phyloP scores from a whole-genome alignment of 2,797 vertebrate genomes.

The Apogon talboti region DNA sequence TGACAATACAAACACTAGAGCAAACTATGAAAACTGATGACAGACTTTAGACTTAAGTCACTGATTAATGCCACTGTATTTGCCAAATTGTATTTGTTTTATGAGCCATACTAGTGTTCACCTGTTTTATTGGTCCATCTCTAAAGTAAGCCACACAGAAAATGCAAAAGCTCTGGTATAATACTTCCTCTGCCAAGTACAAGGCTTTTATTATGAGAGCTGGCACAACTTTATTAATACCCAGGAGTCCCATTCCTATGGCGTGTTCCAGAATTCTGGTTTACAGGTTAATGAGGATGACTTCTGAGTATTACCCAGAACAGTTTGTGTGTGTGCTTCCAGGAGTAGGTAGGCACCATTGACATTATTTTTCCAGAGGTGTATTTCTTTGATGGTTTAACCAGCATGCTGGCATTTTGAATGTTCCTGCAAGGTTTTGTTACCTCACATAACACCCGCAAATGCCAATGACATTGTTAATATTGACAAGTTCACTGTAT shows the following conservation, averaged over 20 bases:
- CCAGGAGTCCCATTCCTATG: not conserved
- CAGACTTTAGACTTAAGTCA: no score
- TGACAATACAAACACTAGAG: no score
- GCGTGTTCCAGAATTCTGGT: not conserved
- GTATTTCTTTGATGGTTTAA: not conserved
- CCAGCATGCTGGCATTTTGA: not conserved
- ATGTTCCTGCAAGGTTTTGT: not conserved
- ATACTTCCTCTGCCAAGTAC: not conserved
- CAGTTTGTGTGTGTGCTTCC: not conserved
- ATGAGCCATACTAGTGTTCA: no score
- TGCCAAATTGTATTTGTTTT: no score
- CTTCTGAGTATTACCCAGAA: not conserved
- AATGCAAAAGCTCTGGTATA: no score
- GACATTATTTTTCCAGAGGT: not conserved
- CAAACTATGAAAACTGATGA: no score
- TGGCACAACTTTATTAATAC: not conserved
- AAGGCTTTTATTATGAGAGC: conserved; percentile 9
- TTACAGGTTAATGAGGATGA: not conserved
- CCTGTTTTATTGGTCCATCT: no score
- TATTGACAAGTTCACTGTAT: no score
- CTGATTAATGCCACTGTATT: no score
- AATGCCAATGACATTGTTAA: no score
- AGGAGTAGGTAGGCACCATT: not conserved
- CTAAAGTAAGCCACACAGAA: no score
- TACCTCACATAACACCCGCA: no score